Evolutionary conservation across 2,113 vertebrate species (phyloP).

Genomic region (Plecturocebus donacophilus): DNA sequence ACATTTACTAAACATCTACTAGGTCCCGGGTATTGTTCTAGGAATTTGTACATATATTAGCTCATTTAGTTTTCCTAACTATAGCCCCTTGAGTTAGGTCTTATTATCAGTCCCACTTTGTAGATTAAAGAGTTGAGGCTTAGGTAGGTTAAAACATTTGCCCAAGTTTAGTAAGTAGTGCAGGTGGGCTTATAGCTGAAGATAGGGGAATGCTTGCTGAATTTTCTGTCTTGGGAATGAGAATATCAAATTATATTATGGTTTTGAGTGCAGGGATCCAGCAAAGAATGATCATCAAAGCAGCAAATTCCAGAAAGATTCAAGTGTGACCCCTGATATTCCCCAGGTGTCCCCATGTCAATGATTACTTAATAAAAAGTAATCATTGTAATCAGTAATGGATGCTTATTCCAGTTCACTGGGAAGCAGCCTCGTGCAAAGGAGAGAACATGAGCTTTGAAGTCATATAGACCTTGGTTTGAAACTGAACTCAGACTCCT

Average conservation of each 20-base stretch:
- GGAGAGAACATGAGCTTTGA: neutral
- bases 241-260: neutral
- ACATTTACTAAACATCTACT: neutral
- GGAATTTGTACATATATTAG: neutral
- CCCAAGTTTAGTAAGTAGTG: neutral
- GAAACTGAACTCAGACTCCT: neutral
- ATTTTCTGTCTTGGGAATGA: neutral
- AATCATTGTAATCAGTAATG: too few relatives aligned
- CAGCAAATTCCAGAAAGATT: neutral
- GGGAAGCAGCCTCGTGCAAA: neutral
- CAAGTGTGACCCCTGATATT: neutral
- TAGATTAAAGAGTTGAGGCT: neutral
- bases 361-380: too few relatives aligned
- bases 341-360: neutral
- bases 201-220: neutral
- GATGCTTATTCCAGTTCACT: neutral
- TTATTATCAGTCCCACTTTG: neutral
- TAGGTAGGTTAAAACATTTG: neutral
- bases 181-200: neutral
- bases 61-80: constrained; percentile 39
- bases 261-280: neutral
- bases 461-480: neutral
- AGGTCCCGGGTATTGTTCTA: neutral
- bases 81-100: neutral
- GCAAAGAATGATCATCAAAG: neutral